A percentile compares a stretch with the other conserved stretches of the same genome.
phyloP scores from a whole-genome alignment of 1,140 invertebrate genomes.

The Drosophila sturtevanti region DNA sequence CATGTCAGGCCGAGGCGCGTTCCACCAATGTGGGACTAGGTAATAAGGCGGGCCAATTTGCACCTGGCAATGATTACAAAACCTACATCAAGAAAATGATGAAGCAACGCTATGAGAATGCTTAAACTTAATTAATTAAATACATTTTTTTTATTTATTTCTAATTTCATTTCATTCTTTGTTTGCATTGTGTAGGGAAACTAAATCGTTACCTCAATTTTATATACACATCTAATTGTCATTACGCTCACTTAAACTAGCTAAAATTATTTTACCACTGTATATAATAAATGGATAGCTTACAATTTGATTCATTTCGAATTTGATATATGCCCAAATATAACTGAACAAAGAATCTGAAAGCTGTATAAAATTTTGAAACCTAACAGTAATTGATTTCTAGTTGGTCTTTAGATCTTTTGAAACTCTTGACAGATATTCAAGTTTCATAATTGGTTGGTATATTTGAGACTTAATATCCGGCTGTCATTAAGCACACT shows the following conservation, averaged over 20 bases:
- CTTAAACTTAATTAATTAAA: conserved; percentile 25
- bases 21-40: conserved; percentile 89
- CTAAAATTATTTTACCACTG: not conserved
- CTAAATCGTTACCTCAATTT: conserved; percentile 7
- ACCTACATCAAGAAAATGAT: conserved; percentile 95
- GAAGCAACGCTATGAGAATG: conserved; percentile 90
- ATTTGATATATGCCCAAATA: no score
- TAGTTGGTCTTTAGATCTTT: no score
- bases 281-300: conserved; percentile 19
- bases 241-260: conserved; percentile 6
- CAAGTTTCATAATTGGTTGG: no score
- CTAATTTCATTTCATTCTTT: not conserved
- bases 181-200: not conserved
- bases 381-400: no score
- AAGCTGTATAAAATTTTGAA: no score
- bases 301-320: no score
- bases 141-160: not conserved
- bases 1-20: conserved; percentile 75
- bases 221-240: not conserved
- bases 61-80: conserved; percentile 92
- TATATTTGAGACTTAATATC: no score
- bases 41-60: conserved; percentile 86
- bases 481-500: no score
- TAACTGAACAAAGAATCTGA: no score
- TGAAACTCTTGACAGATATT: no score